A percentile compares a stretch with the other conserved stretches of the same genome.
phyloP scores from a whole-genome alignment of 2,797 vertebrate species.

The Falco biarmicus region DNA sequence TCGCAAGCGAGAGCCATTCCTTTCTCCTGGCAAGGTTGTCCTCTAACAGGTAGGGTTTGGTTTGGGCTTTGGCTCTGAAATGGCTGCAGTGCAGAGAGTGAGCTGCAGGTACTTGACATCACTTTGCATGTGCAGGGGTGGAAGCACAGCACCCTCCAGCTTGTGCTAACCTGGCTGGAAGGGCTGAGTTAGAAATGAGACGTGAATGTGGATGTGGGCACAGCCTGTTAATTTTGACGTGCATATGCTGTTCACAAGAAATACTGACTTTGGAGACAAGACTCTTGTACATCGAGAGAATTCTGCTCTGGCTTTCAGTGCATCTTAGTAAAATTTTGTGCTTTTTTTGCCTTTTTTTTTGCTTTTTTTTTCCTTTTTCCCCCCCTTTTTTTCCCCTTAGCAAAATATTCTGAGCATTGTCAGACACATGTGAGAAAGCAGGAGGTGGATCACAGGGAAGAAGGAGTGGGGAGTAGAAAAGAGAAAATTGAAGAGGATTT shows the following conservation, averaged over 20 bases:
- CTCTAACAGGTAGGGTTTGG: not conserved
- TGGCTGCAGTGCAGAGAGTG: not conserved
- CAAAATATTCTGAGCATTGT: not conserved
- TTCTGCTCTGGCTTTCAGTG: not conserved
- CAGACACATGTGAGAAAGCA: not conserved
- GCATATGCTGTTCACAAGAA: not conserved
- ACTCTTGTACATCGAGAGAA: not conserved
- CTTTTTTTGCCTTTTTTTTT: no score
- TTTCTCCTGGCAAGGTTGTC: not conserved
- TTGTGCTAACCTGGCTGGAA: not conserved
- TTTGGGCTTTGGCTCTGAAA: not conserved
- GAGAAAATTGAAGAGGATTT: not conserved
- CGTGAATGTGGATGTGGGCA: not conserved
- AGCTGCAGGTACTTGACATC: not conserved
- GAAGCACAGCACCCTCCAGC: not conserved
- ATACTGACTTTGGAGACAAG: not conserved
- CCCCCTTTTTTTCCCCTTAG: not conserved
- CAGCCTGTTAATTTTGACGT: not conserved
- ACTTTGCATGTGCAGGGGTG: not conserved
- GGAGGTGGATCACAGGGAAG: not conserved
- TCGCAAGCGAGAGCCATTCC: not conserved
- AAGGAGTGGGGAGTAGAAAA: not conserved
- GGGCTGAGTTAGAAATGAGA: not conserved
- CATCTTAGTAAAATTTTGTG: not conserved
- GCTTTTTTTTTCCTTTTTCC: not conserved